Conservation (phyloP, 2,888 invertebrate species). For the Odontomyia ornata region DNA sequence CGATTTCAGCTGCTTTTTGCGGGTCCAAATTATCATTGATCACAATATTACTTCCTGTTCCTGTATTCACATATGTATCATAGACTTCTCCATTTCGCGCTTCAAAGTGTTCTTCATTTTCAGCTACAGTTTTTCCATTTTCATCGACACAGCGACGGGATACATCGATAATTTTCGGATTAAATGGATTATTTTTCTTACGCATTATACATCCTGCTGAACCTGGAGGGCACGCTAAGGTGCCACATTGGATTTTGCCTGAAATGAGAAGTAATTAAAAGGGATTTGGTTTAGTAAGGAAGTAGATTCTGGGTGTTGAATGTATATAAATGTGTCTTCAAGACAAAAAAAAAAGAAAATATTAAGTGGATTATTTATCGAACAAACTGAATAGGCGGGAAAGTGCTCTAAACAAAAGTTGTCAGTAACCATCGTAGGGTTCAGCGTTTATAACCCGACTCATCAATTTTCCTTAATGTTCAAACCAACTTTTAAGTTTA, state of each 20-base stretch:
- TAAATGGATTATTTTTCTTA: not conserved
- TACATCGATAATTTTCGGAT: conserved; percentile 7
- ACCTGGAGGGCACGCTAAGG: not conserved
- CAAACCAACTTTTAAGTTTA: too few relatives aligned
- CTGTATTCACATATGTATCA: conserved; percentile 5
- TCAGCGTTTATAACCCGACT: too few relatives aligned
- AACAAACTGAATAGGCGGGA: too few relatives aligned
- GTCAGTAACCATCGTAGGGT: too few relatives aligned
- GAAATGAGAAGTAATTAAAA: conserved; percentile 6
- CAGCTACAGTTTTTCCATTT: not conserved
- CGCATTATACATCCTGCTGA: conserved; percentile 1
- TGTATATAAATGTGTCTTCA: too few relatives aligned
- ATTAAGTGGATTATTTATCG: too few relatives aligned
- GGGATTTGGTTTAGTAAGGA: too few relatives aligned
- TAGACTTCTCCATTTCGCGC: not conserved
- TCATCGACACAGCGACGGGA: conserved; percentile 5
- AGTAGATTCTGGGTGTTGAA: too few relatives aligned
- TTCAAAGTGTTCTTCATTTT: not conserved
- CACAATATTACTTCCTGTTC: not conserved
- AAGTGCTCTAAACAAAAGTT: too few relatives aligned
- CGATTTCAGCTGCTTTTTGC: not conserved
- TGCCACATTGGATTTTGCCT: conserved; percentile 16
- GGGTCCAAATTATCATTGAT: not conserved
- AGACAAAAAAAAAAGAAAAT: too few relatives aligned
- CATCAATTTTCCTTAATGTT: too few relatives aligned